phyloP scores from a whole-genome alignment of 64 coral and sea anemone species.

The Actinia tenebrosa region DNA sequence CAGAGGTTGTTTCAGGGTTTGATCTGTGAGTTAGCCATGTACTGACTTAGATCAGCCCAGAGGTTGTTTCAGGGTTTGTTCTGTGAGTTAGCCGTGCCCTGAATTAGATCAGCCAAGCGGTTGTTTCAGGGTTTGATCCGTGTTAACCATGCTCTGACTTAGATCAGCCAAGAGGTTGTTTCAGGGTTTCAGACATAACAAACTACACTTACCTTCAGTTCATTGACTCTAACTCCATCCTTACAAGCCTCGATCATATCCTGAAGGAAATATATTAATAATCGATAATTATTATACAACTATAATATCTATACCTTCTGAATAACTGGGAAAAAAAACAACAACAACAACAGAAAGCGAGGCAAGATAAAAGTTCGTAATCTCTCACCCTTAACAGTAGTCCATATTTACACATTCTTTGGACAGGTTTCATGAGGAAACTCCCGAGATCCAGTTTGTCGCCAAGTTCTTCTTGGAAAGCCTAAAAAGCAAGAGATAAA shows the following conservation, averaged over 20 bases:
- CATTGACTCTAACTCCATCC: not conserved
- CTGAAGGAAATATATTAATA: constrained; percentile 24
- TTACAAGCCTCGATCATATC: constrained; percentile 87
- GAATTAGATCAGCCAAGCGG: too few species aligned
- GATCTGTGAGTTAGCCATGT: too few species aligned
- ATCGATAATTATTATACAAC: too few species aligned
- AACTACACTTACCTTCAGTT: constrained; percentile 13
- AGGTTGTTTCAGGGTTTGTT: too few species aligned
- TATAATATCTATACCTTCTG: too few species aligned
- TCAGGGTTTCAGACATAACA: too few species aligned
- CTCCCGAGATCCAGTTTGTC: constrained; percentile 97
- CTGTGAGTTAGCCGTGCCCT: too few species aligned
- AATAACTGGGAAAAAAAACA: not conserved
- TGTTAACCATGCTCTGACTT: too few species aligned
- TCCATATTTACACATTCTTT: constrained; percentile 96
- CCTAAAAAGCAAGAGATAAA: constrained; percentile 34
- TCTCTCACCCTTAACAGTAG: constrained; percentile 72
- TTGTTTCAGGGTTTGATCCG: too few species aligned
- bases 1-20: too few species aligned
- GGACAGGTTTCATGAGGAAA: constrained; percentile 96
- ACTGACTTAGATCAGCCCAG: too few species aligned
- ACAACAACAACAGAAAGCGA: not conserved
- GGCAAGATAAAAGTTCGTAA: not conserved
- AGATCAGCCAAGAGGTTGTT: too few species aligned
- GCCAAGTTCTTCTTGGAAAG: constrained; percentile 79